phyloP scores from a whole-genome alignment of 2,113 vertebrate genomes.

The Meriones unguiculatus region DNA sequence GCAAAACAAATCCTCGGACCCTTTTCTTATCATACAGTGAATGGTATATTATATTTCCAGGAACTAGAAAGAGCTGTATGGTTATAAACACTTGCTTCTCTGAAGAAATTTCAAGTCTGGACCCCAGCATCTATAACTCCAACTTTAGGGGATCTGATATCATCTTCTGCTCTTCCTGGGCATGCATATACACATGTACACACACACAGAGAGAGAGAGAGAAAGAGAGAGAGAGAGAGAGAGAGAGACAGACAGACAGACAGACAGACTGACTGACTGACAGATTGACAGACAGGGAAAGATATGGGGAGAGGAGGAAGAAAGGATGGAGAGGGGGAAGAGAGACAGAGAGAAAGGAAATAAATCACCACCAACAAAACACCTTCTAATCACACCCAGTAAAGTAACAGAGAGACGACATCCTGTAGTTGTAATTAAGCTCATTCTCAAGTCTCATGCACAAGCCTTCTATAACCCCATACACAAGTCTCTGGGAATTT shows the following conservation, averaged over 20 bases:
- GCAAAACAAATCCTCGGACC: background rate
- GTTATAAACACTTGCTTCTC: background rate
- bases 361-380: background rate
- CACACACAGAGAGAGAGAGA: background rate
- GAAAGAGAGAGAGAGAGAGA: no score
- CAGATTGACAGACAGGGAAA: no score
- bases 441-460: no score
- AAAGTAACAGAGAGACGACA: background rate
- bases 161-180: background rate
- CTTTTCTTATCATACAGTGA: background rate
- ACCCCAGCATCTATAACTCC: background rate
- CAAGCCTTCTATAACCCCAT: background rate
- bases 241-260: background rate
- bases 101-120: background rate
- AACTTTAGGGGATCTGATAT: background rate
- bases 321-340: no score
- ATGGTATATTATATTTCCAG: no score
- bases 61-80: background rate
- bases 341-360: background rate
- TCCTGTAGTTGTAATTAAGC: background rate
- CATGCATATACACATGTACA: background rate
- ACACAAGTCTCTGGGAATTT: background rate
- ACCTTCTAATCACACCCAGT: no score
- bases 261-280: fast-evolving
- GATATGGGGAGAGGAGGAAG: background rate